phyloP scores from a whole-genome alignment of 2,888 invertebrate species.

The Boloria selene region DNA sequence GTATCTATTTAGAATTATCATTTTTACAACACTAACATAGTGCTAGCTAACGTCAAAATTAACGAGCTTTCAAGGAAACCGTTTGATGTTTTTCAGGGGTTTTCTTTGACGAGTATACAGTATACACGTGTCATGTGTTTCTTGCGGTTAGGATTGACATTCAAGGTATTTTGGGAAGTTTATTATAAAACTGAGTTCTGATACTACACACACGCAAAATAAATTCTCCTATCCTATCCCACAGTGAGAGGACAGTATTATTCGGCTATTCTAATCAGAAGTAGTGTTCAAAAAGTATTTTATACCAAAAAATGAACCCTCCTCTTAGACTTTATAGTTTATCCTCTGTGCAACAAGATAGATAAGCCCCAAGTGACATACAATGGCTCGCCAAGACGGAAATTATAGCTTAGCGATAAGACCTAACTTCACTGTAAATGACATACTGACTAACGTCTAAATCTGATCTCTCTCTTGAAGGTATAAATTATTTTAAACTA shows the following conservation, averaged over 20 bases:
- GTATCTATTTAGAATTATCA: not conserved
- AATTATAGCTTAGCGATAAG: slow-evolving; percentile 1
- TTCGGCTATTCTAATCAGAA: no score
- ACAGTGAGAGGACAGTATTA: no score
- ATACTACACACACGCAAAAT: not conserved
- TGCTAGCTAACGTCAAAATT: slow-evolving; percentile 13
- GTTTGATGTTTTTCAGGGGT: slow-evolving; percentile 32
- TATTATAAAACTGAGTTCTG: not conserved
- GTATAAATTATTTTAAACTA: no score
- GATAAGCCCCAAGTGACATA: not conserved
- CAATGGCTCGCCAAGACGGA: not conserved
- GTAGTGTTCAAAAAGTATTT: not conserved
- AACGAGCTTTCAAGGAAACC: slow-evolving; percentile 31
- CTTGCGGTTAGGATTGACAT: slow-evolving; percentile 20
- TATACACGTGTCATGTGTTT: slow-evolving; percentile 17
- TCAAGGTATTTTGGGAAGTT: slow-evolving; percentile 18
- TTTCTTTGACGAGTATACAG: slow-evolving; percentile 26
- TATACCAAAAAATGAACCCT: not conserved
- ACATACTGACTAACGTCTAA: not conserved
- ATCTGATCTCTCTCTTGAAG: not conserved
- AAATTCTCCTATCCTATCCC: not conserved
- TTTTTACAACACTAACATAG: slow-evolving; percentile 7
- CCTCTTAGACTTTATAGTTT: not conserved
- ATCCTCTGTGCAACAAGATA: not conserved
- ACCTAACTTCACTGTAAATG: not conserved